phyloP scores from a whole-genome alignment of 2,888 invertebrate genomes.

The Beris chalybata region DNA sequence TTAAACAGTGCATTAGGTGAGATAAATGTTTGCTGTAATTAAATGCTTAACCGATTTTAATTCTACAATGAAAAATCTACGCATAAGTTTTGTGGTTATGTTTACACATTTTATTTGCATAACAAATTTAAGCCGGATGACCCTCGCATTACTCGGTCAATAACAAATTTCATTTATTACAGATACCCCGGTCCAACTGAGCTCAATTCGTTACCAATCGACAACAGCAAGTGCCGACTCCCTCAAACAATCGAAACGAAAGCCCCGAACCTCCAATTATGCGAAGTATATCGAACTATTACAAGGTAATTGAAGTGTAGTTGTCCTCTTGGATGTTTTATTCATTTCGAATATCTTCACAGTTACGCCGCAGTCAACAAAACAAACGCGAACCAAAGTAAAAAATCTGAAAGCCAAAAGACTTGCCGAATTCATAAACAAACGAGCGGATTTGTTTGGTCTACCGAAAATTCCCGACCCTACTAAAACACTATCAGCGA shows the following conservation, averaged over 20 bases:
- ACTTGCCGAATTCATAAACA: conserved; percentile 66
- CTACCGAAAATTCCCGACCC: conserved; percentile 59
- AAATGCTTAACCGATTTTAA: no score
- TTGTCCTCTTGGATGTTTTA: conserved; percentile 16
- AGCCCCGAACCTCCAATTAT: conserved; percentile 58
- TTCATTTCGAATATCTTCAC: conserved; percentile 20
- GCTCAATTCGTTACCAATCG: conserved; percentile 41
- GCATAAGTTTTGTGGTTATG: conserved; percentile 16
- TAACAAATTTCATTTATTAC: neutral
- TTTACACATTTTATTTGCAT: conserved; percentile 23
- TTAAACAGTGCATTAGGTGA: neutral
- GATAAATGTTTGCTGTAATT: neutral
- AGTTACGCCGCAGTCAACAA: conserved; percentile 68
- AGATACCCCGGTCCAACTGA: neutral
- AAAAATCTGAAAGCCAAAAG: conserved; percentile 68
- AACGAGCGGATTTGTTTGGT: conserved; percentile 41
- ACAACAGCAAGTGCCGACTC: conserved; percentile 44
- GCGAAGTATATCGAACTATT: conserved; percentile 69
- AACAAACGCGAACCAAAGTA: conserved; percentile 68
- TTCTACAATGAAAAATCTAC: no score
- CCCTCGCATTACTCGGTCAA: neutral
- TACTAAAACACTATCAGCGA: conserved; percentile 10
- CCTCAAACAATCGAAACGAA: conserved; percentile 51
- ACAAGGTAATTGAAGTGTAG: conserved; percentile 60
- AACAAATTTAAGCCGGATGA: conserved; percentile 9